Conservation (phyloP, 2,888 invertebrate genomes). For the Orgyia antiqua region DNA sequence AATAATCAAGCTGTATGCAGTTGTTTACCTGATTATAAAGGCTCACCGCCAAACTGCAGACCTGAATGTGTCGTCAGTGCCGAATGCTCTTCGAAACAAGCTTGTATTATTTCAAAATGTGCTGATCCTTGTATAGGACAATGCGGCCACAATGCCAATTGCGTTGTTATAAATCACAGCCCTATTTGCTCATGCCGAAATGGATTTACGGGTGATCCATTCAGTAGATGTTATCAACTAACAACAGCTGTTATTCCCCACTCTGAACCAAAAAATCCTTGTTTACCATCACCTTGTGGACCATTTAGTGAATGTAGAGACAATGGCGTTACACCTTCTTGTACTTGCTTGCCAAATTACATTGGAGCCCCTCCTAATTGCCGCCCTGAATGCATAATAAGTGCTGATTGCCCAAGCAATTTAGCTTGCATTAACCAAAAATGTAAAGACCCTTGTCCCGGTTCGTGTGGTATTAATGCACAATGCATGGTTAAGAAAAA, state of each 20-base stretch:
- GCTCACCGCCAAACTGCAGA: slow-evolving; percentile 83
- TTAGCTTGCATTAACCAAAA: slow-evolving; percentile 87
- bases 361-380: slow-evolving; percentile 85
- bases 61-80: slow-evolving; percentile 85
- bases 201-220: slow-evolving; percentile 82
- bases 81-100: slow-evolving; percentile 82
- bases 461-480: slow-evolving; percentile 84
- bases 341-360: slow-evolving; percentile 81
- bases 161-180: slow-evolving; percentile 84
- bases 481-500: slow-evolving; percentile 83
- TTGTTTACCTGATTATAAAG: slow-evolving; percentile 81
- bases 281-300: slow-evolving; percentile 82
- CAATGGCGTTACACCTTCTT: slow-evolving; percentile 79
- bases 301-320: slow-evolving; percentile 82
- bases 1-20: slow-evolving; percentile 86
- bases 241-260: slow-evolving; percentile 29
- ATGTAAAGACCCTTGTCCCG: slow-evolving; percentile 89
- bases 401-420: slow-evolving; percentile 86
- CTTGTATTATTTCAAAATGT: slow-evolving; percentile 84
- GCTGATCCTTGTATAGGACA: slow-evolving; percentile 84
- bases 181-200: slow-evolving; percentile 83
- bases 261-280: slow-evolving; percentile 68
- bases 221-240: slow-evolving; percentile 75
- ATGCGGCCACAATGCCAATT: slow-evolving; percentile 85
- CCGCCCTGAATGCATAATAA: slow-evolving; percentile 83